Evolutionary conservation across 1,140 invertebrate genomes (phyloP).

Genomic region (Episyrphus balteatus): DNA sequence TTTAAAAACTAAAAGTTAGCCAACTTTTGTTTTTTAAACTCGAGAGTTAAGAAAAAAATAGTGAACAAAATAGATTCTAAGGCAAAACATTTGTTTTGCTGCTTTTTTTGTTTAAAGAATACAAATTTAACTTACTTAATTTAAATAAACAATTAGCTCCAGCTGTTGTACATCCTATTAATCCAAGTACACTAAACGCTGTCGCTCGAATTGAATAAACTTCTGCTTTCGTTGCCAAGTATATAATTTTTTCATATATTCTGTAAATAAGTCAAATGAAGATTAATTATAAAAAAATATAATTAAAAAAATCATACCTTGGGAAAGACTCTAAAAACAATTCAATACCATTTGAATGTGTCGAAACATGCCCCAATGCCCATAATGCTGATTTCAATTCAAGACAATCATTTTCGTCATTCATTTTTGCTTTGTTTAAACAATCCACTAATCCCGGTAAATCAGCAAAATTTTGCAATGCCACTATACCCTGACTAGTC

Average conservation of each 20-base stretch:
- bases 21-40: too few relatives aligned
- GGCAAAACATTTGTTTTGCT: too few relatives aligned
- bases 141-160: slow-evolving; percentile 66
- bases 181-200: slow-evolving; percentile 74
- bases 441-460: slow-evolving; percentile 38
- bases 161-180: slow-evolving; percentile 68
- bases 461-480: slow-evolving; percentile 44
- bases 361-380: slow-evolving; percentile 75
- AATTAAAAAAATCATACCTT: slow-evolving; percentile 12
- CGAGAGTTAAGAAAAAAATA: too few relatives aligned
- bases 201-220: slow-evolving; percentile 82
- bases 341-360: slow-evolving; percentile 59
- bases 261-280: slow-evolving; percentile 8
- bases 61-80: too few relatives aligned
- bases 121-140: slow-evolving; percentile 52
- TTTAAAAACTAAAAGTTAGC: too few relatives aligned
- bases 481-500: slow-evolving; percentile 59
- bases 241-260: slow-evolving; percentile 30
- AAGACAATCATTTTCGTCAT: slow-evolving; percentile 52
- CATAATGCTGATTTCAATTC: slow-evolving; percentile 82
- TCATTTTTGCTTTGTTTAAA: slow-evolving; percentile 41
- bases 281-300: background rate
- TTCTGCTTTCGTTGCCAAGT: slow-evolving; percentile 62
- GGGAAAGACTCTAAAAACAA: slow-evolving; percentile 47
- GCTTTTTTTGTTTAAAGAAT: too few relatives aligned